Conservation (phyloP, 2,113 vertebrate genomes). For the Nyctereutes procyonoides region DNA sequence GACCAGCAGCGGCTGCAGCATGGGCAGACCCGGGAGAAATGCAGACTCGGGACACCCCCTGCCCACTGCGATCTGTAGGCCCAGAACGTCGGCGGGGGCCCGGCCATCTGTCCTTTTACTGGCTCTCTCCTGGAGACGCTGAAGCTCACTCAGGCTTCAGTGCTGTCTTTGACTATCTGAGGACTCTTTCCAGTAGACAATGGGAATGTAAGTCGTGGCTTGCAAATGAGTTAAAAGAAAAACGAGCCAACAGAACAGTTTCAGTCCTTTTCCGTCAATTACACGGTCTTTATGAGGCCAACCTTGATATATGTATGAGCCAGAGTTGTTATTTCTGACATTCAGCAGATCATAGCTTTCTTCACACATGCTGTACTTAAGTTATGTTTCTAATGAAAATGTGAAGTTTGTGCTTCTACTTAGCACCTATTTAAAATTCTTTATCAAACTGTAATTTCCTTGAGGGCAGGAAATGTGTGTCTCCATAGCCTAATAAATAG, state of each 20-base stretch:
- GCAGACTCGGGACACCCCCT: background rate
- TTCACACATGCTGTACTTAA: background rate
- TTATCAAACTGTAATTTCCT: slow-evolving; percentile 74
- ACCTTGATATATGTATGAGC: slow-evolving; percentile 27
- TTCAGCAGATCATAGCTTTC: slow-evolving; percentile 55
- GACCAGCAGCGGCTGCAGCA: background rate
- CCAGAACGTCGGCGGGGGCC: background rate
- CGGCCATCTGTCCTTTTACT: background rate
- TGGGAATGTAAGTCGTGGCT: background rate
- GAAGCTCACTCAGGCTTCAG: background rate
- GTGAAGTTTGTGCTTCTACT: slow-evolving; percentile 67
- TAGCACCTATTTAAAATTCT: slow-evolving; percentile 73
- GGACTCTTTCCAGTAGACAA: slow-evolving; percentile 17
- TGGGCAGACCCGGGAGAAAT: background rate
- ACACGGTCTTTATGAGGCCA: slow-evolving; percentile 25
- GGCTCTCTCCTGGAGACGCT: background rate
- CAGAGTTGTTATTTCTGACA: slow-evolving; percentile 45
- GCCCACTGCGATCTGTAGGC: background rate
- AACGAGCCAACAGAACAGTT: background rate
- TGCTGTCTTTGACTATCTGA: background rate
- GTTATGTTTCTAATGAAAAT: slow-evolving; percentile 67
- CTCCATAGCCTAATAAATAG: slow-evolving; percentile 67
- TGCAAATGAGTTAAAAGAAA: background rate
- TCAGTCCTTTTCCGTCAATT: slow-evolving; percentile 4
- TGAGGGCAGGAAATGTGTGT: slow-evolving; percentile 58